phyloP scores from a whole-genome alignment of 1,140 invertebrate species.

The Drosophila dunni region DNA sequence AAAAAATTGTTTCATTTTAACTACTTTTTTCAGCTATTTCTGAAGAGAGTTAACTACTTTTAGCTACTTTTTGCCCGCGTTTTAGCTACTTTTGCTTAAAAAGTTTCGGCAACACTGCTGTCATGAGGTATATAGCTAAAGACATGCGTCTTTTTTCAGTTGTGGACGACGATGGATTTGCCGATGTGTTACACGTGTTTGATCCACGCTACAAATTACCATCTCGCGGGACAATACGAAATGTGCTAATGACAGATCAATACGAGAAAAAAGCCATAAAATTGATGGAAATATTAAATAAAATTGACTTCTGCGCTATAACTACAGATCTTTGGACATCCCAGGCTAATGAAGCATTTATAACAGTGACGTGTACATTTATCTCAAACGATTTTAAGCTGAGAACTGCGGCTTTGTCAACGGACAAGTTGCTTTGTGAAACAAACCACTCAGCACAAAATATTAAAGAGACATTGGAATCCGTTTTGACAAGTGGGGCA shows the following conservation, averaged over 20 bases:
- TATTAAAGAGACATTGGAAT: conserved; percentile 4
- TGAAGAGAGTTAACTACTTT: too few species aligned
- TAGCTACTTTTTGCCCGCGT: too few species aligned
- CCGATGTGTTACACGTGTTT: background rate
- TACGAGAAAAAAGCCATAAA: conserved; percentile 6
- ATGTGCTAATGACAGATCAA: conserved; percentile 16
- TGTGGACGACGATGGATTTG: conserved; percentile 34
- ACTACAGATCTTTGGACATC: conserved; percentile 38
- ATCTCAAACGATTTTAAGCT: conserved; percentile 19
- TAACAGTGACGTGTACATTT: conserved; percentile 34
- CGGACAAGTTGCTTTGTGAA: conserved; percentile 20
- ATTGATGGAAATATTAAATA: background rate
- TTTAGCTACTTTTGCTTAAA: too few species aligned
- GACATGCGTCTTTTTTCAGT: conserved; percentile 29
- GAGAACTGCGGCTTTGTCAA: background rate
- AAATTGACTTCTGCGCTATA: conserved; percentile 14
- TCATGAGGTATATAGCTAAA: conserved; percentile 7
- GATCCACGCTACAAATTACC: conserved; percentile 8
- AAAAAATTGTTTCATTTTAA: too few species aligned
- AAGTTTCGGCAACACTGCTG: background rate
- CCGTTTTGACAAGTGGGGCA: conserved; percentile 31
- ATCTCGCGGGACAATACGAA: conserved; percentile 16
- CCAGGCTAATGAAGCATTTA: conserved; percentile 17
- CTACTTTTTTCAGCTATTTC: too few species aligned
- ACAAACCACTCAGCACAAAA: conserved; percentile 34